Evolutionary conservation across 1,140 invertebrate genomes (phyloP), one percentile per base, ranked within the genome.

Genomic region (Geopemphigus sp.): DNA sequence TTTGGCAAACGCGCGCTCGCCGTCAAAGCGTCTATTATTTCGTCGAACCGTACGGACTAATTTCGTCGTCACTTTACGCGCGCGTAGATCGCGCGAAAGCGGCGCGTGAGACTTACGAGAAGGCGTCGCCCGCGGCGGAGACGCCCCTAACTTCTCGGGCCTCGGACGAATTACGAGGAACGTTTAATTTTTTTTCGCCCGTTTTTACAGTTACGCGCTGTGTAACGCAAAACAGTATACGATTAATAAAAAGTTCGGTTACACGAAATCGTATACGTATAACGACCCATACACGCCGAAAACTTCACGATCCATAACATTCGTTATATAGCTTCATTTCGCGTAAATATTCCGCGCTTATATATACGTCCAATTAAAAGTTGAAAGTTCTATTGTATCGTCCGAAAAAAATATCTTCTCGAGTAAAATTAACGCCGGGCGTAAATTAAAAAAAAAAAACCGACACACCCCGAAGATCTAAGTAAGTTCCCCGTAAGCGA

Each of bases 21-120:
- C 19, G 12, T 66, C n/a, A n/a, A n/a, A n/a, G n/a, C n/a, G 63
- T 66, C 63, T 66, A 66, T 66, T 45, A 66, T 45, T 66, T 45
- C 22, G 63, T 47, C 39, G 3, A 66, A 47, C 63, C 45, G 22
- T 45, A 45, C 63, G 5, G 63, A 66, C 63, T 66, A 66, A 66
- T 66, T 66, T 66, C 45, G 22, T 24, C 45, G 39, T 66, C 22
- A 45, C 45, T 45, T 22, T 66, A 50, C 63, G 45, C 8, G 32
- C 32, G 22, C 32, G 63, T 22, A 66, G n/a, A 19, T 66, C 45
- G 15, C 39, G n/a, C 32, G 14, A 45, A 22, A 45, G 15, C n/a
- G n/a, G n/a, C n/a, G n/a, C n/a, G n/a, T n/a, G n/a, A n/a, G n/a
- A n/a, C n/a, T n/a, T n/a, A n/a, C n/a, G n/a, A n/a, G n/a, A n/a